These are phyloP conservation scores for Sclerurus mexicanus DNA, from an alignment of 2,113 vertebrate species.

Conservation along the genomic window DNA sequence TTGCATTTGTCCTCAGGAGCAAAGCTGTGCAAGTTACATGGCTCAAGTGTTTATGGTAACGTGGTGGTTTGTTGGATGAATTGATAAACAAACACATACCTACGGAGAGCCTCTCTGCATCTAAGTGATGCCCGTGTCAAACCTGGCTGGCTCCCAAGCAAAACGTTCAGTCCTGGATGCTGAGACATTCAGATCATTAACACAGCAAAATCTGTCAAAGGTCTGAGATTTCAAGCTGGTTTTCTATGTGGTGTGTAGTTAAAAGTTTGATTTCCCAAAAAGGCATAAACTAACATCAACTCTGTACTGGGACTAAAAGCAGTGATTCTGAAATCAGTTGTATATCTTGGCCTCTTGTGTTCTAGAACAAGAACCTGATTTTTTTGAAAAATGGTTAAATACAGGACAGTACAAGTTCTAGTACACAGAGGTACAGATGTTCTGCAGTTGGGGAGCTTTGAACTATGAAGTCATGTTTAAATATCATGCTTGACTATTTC, in stretches of 20 bases:
- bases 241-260: not conserved
- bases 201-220: not conserved
- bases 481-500: not conserved
- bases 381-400: not conserved
- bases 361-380: not conserved
- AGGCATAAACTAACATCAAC: not conserved
- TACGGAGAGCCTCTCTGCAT: rapidly evolving
- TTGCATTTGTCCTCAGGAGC: not conserved
- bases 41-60: not conserved
- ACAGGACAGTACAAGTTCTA: not conserved
- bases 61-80: not conserved
- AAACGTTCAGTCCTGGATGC: not conserved
- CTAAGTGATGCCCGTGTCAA: not conserved
- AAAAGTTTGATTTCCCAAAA: not conserved
- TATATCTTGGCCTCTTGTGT: not conserved
- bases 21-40: rapidly evolving
- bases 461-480: not conserved
- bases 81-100: not conserved
- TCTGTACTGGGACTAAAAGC: not conserved
- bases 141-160: not conserved
- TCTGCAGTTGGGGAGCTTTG: not conserved
- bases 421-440: not conserved
- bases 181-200: not conserved
- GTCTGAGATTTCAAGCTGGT: not conserved
- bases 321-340: not conserved